Evolutionary conservation across 1,140 invertebrate species (phyloP).

Genomic region (Drosophila insularis): DNA sequence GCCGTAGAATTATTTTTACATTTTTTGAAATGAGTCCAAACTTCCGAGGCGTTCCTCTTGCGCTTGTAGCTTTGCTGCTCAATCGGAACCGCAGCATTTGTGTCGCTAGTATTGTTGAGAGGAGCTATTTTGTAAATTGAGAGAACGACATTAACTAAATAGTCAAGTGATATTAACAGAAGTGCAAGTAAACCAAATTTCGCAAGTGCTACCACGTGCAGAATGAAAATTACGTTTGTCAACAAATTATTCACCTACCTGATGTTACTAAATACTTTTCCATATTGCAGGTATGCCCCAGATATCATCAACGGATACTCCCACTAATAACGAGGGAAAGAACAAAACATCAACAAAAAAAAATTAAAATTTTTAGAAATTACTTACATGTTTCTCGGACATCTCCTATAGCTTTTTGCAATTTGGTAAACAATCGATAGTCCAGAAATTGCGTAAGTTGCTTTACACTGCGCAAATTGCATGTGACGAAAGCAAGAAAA

Average conservation of each 20-base stretch:
- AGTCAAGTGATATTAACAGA: not conserved
- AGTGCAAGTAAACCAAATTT: constrained; percentile 4
- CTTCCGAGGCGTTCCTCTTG: constrained; percentile 3
- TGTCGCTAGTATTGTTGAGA: not conserved
- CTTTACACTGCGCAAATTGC: too few relatives aligned
- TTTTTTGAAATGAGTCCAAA: constrained; percentile 4
- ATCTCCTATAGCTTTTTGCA: too few relatives aligned
- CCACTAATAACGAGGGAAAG: not conserved
- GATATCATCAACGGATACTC: not conserved
- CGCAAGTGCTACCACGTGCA: not conserved
- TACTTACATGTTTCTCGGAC: not conserved
- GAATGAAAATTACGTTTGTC: not conserved
- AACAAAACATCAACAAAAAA: not conserved
- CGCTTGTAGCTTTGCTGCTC: constrained; percentile 1
- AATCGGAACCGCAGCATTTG: not conserved
- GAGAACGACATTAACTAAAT: not conserved
- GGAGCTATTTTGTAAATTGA: constrained; percentile 1
- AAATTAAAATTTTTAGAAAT: not conserved
- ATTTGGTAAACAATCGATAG: too few relatives aligned
- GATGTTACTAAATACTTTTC: constrained; percentile 1
- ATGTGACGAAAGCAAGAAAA: too few relatives aligned
- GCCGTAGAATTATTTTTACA: not conserved
- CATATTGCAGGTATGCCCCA: constrained; percentile 1
- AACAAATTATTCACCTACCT: constrained; percentile 1
- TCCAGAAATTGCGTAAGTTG: too few relatives aligned